Percentiles rank a stretch among this genome's conserved stretches.
Conservation (phyloP, 1,140 invertebrate genomes). For the Amyelois transitella region DNA sequence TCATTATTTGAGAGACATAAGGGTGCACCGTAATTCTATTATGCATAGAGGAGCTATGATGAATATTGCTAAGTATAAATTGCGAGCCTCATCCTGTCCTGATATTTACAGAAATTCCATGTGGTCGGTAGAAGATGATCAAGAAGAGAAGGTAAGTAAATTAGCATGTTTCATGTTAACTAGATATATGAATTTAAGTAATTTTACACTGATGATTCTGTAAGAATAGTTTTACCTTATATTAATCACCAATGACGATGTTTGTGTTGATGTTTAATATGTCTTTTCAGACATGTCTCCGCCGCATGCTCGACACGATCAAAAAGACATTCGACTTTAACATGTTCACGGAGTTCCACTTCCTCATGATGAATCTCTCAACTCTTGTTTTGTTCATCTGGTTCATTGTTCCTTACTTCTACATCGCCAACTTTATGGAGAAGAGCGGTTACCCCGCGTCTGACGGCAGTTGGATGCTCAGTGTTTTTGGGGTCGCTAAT, state of each 20-base stretch:
- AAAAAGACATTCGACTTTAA: slow-evolving; percentile 87
- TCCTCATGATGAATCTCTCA: slow-evolving; percentile 87
- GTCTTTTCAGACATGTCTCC: slow-evolving; percentile 81
- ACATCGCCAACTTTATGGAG: slow-evolving; percentile 83
- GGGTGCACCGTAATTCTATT: slow-evolving; percentile 86
- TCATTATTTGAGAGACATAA: slow-evolving; percentile 84
- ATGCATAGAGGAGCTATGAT: slow-evolving; percentile 90
- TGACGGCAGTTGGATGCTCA: slow-evolving; percentile 83
- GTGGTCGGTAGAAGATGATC: slow-evolving; percentile 86
- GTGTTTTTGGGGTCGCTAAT: slow-evolving; percentile 88
- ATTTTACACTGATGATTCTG: too few relatives aligned
- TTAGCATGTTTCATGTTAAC: too few relatives aligned
- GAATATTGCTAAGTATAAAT: slow-evolving; percentile 86
- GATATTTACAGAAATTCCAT: slow-evolving; percentile 93
- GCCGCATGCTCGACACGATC: slow-evolving; percentile 80
- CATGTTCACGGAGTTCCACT: slow-evolving; percentile 88
- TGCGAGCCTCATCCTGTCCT: slow-evolving; percentile 91
- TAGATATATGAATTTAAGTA: too few relatives aligned
- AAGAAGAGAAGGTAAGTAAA: slow-evolving; percentile 80
- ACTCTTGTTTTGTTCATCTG: slow-evolving; percentile 91
- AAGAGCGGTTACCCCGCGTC: slow-evolving; percentile 78
- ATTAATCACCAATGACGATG: too few relatives aligned
- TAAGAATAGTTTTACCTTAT: too few relatives aligned
- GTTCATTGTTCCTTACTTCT: slow-evolving; percentile 94
- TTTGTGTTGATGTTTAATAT: slow-evolving; percentile 3